Evolutionary conservation across 2,888 invertebrate species (phyloP).

Genomic region (Oxytorus armatus): DNA sequence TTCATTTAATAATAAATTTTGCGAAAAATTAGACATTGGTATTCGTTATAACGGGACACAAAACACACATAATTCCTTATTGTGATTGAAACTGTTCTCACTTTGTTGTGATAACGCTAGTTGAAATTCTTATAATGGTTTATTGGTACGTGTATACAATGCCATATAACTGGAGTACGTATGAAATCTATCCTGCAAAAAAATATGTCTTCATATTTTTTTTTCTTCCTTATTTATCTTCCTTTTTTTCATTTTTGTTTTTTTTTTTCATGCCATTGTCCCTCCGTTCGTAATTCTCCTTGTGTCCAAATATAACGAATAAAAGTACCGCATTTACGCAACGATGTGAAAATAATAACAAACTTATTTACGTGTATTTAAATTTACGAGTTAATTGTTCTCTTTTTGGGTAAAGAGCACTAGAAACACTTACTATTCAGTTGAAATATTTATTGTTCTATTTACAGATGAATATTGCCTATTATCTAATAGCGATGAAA

Average conservation of each 20-base stretch:
- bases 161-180: conserved; percentile 61
- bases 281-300: conserved; percentile 38
- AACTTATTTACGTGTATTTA: conserved; percentile 73
- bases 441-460: conserved; percentile 81
- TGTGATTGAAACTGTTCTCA: conserved; percentile 43
- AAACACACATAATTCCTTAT: conserved; percentile 35
- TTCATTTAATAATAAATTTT: conserved; percentile 60
- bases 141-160: conserved; percentile 57
- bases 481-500: conserved; percentile 74
- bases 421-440: conserved; percentile 80
- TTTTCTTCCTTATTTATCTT: conserved; percentile 60
- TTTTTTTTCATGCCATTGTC: conserved; percentile 52
- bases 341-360: conserved; percentile 78
- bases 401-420: conserved; percentile 74
- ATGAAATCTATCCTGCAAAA: conserved; percentile 71
- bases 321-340: conserved; percentile 70
- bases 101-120: conserved; percentile 47
- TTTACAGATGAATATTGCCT: conserved; percentile 81
- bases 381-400: conserved; percentile 74
- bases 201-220: conserved; percentile 59
- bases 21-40: conserved; percentile 69
- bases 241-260: conserved; percentile 56
- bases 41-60: conserved; percentile 75
- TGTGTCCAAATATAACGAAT: conserved; percentile 75
- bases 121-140: conserved; percentile 53